These are phyloP conservation scores for Ranitomeya variabilis DNA, from an alignment of 2,113 vertebrate species.

Conservation along the genomic window DNA sequence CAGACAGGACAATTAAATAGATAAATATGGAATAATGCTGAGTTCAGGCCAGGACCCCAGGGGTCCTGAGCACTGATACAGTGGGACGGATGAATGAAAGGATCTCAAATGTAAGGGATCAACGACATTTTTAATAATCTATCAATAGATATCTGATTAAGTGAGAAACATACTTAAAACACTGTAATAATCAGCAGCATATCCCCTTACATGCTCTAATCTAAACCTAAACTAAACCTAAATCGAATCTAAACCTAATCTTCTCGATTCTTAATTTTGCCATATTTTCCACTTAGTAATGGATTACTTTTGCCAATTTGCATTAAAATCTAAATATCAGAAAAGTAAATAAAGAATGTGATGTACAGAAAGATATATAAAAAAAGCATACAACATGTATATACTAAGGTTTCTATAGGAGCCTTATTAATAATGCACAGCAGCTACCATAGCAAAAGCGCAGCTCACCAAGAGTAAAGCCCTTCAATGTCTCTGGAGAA, in stretches of 20 bases:
- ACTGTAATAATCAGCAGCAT: neutral
- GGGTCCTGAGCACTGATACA: neutral
- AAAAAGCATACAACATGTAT: neutral
- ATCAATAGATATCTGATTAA: conserved; percentile 18
- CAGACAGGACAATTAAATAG: neutral
- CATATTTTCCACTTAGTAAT: neutral
- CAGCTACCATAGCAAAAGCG: neutral
- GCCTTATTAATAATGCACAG: conserved; percentile 20
- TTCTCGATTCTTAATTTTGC: neutral
- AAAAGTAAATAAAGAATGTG: neutral
- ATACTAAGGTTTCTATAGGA: neutral
- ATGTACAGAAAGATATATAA: neutral
- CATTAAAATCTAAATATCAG: neutral
- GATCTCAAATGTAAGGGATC: neutral
- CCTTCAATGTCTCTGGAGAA: conserved; percentile 1
- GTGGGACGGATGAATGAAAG: neutral
- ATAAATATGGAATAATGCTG: neutral
- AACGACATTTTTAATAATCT: neutral
- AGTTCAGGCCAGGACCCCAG: neutral
- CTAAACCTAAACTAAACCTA: too few species aligned
- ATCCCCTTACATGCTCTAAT: neutral
- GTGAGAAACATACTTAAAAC: too few species aligned
- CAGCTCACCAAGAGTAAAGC: conserved; percentile 30
- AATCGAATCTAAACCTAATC: neutral
- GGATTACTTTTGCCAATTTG: neutral